Conservation (phyloP, 2,797 vertebrate genomes). For the Heterohyrax brucei region DNA sequence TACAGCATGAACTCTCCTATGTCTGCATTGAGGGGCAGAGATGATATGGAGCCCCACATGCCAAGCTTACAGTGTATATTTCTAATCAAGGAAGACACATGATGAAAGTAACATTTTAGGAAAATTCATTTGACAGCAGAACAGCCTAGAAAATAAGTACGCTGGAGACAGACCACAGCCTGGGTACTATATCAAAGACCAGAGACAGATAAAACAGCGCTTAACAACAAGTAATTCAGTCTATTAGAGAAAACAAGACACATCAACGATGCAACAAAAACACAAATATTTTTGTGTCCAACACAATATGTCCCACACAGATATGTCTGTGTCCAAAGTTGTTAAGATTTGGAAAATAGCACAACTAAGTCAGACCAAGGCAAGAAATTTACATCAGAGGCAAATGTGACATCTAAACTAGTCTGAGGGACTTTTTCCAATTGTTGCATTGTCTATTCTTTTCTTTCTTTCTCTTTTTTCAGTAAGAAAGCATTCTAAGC, state of each 20-base stretch:
- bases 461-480: conserved; percentile 47
- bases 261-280: neutral
- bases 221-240: conserved; percentile 6
- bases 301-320: neutral
- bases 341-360: neutral
- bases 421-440: neutral
- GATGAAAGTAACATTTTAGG: neutral
- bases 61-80: neutral
- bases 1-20: neutral
- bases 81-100: conserved; percentile 10
- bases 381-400: conserved; percentile 19
- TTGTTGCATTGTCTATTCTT: neutral
- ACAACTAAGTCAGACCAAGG: neutral
- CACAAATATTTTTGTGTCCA: neutral
- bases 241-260: neutral
- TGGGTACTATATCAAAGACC: neutral
- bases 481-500: neutral
- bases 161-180: conserved; percentile 19
- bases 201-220: neutral
- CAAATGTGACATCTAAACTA: neutral
- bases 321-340: neutral
- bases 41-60: neutral
- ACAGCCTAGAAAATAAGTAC: conserved; percentile 11
- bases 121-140: conserved; percentile 9
- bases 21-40: neutral